Evolutionary conservation across 1,140 invertebrate species (phyloP), one percentile per base, ranked within the genome.

Genomic region (Polypedilum pembai): DNA sequence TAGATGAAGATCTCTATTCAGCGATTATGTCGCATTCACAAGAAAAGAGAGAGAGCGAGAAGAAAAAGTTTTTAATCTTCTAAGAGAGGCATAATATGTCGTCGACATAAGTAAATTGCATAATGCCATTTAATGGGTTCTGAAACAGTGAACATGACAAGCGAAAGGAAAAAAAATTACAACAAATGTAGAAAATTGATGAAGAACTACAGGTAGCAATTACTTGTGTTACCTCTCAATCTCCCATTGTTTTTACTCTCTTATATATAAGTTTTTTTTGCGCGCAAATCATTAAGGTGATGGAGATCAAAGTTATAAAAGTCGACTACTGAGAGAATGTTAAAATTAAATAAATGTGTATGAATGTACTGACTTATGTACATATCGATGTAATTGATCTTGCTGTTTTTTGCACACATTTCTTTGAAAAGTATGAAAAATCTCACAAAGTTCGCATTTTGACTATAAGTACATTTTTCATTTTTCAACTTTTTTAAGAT

Each of bases 171-270:
- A 56, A 12, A n/a, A 56, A 12, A 56, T 8, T 12, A 45, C 41
- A 45, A 45, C 41, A 45, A 45, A 56, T n/a, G 45, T n/a, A 56
- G 45, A 56, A 56, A 56, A 56, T 56, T 56, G 45, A 56, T 56
- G 45, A 56, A 56, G 45, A 56, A 56, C 45, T 15, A 56, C 45
- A 56, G 45, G 45, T 56, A 56, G 45, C 45, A 56, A 56, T 56
- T 56, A 56, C 45, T 56, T 56, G 45, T 56, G 45, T 56, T 56
- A 56, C 45, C 45, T 56, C 45, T 56, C 45, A 56, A 56, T 56
- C 45, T 56, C 45, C 45, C 45, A 56, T 56, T 56, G 45, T 56
- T 33, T 33, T 33, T 33, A 33, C 24, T 33, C 24, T 33, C 45
- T 56, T 15, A 15, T 12, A 12, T 56, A 56, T 33, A 33, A 33